Percentiles rank a stretch among this genome's conserved stretches.
Evolutionary conservation across 1,140 invertebrate genomes (phyloP).

Genomic region (Eueides isabella): DNA sequence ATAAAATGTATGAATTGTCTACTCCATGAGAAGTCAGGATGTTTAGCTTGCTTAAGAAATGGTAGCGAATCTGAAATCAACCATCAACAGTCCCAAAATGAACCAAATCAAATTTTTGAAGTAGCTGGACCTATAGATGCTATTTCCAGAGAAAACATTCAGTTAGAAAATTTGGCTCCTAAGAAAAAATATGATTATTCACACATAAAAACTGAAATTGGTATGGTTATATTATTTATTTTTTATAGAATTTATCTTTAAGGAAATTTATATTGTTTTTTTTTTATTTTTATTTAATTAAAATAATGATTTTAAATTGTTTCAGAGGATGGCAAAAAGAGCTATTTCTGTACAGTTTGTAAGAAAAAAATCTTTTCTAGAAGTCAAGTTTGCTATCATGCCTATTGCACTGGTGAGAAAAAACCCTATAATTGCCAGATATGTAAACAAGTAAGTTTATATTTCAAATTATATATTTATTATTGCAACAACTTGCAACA

Average conservation of each 20-base stretch:
- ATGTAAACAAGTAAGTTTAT: slow-evolving; percentile 64
- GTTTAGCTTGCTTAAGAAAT: slow-evolving; percentile 62
- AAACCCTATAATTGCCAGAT: slow-evolving; percentile 70
- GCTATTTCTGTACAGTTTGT: slow-evolving; percentile 80
- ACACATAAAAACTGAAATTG: slow-evolving; percentile 66
- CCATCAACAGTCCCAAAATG: slow-evolving; percentile 28
- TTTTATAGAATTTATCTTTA: background rate
- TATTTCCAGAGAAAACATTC: slow-evolving; percentile 3
- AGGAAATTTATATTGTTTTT: background rate
- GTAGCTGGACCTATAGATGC: slow-evolving; percentile 24
- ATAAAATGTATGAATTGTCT: slow-evolving; percentile 82
- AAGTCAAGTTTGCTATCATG: slow-evolving; percentile 82
- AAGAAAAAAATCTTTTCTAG: slow-evolving; percentile 81
- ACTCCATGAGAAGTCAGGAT: slow-evolving; percentile 77
- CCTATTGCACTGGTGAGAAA: slow-evolving; percentile 74
- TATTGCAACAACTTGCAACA: too few species aligned
- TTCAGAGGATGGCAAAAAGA: slow-evolving; percentile 59
- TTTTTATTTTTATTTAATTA: too few species aligned
- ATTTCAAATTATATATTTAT: too few species aligned
- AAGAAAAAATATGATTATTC: slow-evolving; percentile 62
- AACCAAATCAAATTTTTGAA: slow-evolving; percentile 33
- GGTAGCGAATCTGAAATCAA: slow-evolving; percentile 34
- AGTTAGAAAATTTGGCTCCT: slow-evolving; percentile 48
- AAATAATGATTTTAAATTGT: slow-evolving; percentile 16
- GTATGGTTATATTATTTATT: slow-evolving; percentile 34